These are phyloP conservation scores for Larimichthys polyactis DNA, from an alignment of 2,113 vertebrate genomes.

Conservation along the genomic window DNA sequence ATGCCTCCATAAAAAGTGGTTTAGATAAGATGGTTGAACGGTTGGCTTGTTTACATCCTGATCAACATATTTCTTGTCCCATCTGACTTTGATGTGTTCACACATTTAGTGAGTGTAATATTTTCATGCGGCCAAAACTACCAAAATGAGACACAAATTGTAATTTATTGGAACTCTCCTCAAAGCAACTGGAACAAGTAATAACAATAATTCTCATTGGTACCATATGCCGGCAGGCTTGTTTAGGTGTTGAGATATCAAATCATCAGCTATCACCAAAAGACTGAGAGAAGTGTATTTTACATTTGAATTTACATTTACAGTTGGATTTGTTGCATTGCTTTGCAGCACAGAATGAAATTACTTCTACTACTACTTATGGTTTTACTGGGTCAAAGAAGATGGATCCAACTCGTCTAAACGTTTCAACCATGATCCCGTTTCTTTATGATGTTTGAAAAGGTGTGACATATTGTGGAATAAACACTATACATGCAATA, in stretches of 20 bases:
- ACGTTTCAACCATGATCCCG: neutral
- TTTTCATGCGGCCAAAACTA: neutral
- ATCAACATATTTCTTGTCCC: neutral
- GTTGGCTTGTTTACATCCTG: neutral
- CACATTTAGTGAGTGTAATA: neutral
- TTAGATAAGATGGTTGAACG: neutral
- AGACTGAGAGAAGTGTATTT: neutral
- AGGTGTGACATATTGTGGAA: neutral
- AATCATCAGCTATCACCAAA: neutral
- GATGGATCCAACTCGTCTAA: neutral
- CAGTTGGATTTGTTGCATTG: neutral
- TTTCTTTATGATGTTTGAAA: neutral
- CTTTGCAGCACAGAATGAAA: neutral
- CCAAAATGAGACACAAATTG: neutral
- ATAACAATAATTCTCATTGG: neutral
- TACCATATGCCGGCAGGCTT: neutral
- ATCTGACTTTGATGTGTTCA: neutral
- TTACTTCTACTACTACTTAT: neutral
- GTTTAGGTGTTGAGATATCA: neutral
- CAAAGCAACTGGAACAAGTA: neutral
- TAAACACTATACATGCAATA: too few species aligned
- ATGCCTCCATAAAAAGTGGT: neutral
- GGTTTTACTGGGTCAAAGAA: too few species aligned
- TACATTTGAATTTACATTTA: neutral
- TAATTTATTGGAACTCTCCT: neutral